Base-by-base conservation (phyloP, 2,113 vertebrate genomes). In the Otus sunia region DNA sequence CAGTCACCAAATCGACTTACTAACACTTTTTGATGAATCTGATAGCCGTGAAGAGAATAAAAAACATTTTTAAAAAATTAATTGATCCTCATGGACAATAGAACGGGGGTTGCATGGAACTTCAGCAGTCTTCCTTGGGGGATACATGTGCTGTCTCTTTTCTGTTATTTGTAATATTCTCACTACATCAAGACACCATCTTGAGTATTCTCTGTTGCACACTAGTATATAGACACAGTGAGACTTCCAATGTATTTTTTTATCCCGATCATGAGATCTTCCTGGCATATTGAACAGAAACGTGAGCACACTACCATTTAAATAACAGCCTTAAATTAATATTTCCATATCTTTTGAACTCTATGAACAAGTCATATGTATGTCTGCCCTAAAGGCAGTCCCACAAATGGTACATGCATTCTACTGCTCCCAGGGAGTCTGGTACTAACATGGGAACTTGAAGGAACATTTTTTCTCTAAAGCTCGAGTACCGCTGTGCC, bases 1-100 rank as follows among this genome's bases (percentile, higher is more conserved):
- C 5, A 17, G 27, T 37, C 26, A 53, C 37, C 83, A 76, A 45
- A 86, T 45, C 3, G 6, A 5, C 13, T 78, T 62, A 49, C 11
- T 69, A 50, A 58, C 12, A 63, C 13, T 55, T 94, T 81, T 72
- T 5, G 43, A 72, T 59, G 7, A 76, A 50, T 64, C 20, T 43
- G 16, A 36, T 47, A 29, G 10, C 12, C 4, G 3, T 15, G 5
- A 69, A 72, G 20, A 29, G 4, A 87, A 52, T 11, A 79, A 90
- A 73, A 21, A 0, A 0, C 0, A 14, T 29, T 52, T 76, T 12
- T 5, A 21, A 10, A 34, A 73, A 36, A 43, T 9, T 23, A 74
- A 41, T 39, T 50, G 43, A 85, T 88, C 69, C 15, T 60, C 15
- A n/a, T 53, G 6, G 37, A 12, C 12, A 80, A 27, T 4, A 50